A percentile compares a stretch with the other conserved stretches of the same genome.
Evolutionary conservation across 1,140 invertebrate genomes (phyloP).

Genomic region (Amyelois transitella): DNA sequence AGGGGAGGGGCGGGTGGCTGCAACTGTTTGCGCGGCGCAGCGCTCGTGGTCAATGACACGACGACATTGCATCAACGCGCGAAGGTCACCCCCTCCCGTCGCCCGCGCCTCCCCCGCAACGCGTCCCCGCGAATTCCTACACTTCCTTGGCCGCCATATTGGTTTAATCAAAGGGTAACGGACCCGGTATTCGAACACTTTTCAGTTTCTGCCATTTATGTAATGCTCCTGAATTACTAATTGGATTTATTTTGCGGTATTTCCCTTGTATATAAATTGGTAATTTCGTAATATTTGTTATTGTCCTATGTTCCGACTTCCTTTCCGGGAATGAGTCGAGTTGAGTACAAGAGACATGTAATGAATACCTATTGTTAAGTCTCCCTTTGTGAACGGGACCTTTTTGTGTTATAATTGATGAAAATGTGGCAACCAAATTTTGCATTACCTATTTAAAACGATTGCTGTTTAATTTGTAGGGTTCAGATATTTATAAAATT

Average conservation of each 20-base stretch:
- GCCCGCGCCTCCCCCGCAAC: slow-evolving; percentile 32
- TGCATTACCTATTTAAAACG: too few species aligned
- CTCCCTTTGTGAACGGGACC: not conserved
- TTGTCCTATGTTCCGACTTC: too few species aligned
- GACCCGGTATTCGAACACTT: not conserved
- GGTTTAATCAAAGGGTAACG: slow-evolving; percentile 24
- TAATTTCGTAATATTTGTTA: not conserved
- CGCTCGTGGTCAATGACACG: slow-evolving; percentile 64
- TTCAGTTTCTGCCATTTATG: not conserved
- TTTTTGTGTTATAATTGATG: not conserved
- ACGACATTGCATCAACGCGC: slow-evolving; percentile 71
- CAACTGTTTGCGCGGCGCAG: slow-evolving; percentile 57
- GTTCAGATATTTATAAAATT: too few species aligned
- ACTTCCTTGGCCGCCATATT: slow-evolving; percentile 66
- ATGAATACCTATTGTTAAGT: not conserved
- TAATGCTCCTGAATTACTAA: not conserved
- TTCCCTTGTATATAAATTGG: not conserved
- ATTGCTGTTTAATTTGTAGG: too few species aligned
- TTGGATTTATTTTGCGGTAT: not conserved
- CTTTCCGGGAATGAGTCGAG: slow-evolving; percentile 11
- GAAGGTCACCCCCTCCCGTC: slow-evolving; percentile 58
- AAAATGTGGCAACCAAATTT: too few species aligned
- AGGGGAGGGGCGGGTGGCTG: slow-evolving; percentile 31
- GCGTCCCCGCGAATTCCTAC: slow-evolving; percentile 60
- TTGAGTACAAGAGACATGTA: slow-evolving; percentile 17